A percentile compares a stretch with the other conserved stretches of the same genome.
These are phyloP conservation scores for Ooceraea biroi DNA, from an alignment of 1,140 invertebrate species.

Conservation along the genomic window DNA sequence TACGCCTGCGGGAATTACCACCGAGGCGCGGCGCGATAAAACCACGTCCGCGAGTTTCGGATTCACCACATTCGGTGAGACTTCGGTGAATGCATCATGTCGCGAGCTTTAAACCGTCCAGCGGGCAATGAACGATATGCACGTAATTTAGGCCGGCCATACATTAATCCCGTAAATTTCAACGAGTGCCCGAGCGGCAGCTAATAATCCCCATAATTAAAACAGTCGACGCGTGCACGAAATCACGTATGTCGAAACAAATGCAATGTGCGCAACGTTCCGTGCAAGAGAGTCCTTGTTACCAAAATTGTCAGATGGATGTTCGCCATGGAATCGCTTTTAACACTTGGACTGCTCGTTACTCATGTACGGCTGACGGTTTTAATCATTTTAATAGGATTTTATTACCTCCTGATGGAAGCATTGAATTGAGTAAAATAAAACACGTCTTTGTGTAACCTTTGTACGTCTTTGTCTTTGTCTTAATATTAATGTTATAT, in stretches of 20 bases:
- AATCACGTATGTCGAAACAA: constrained; percentile 33
- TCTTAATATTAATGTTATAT: too few species aligned
- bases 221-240: constrained; percentile 1
- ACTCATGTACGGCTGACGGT: too few species aligned
- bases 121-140: neutral
- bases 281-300: constrained; percentile 20
- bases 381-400: too few species aligned
- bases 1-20: too few species aligned
- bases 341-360: too few species aligned
- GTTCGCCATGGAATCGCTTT: neutral
- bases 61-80: too few species aligned
- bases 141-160: constrained; percentile 28
- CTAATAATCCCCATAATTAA: constrained; percentile 50
- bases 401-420: neutral
- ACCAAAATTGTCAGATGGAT: constrained; percentile 37
- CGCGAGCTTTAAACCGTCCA: neutral
- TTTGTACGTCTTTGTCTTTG: too few species aligned
- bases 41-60: too few species aligned
- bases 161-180: constrained; percentile 52
- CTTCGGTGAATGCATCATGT: neutral
- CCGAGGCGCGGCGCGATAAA: too few species aligned
- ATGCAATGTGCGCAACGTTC: constrained; percentile 5
- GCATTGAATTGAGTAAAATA: too few species aligned
- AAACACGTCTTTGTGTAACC: too few species aligned
- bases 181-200: neutral